A percentile compares a stretch with the other conserved stretches of the same genome.
phyloP scores from a whole-genome alignment of 2,113 vertebrate species.

The Dendrocopos noguchii region DNA sequence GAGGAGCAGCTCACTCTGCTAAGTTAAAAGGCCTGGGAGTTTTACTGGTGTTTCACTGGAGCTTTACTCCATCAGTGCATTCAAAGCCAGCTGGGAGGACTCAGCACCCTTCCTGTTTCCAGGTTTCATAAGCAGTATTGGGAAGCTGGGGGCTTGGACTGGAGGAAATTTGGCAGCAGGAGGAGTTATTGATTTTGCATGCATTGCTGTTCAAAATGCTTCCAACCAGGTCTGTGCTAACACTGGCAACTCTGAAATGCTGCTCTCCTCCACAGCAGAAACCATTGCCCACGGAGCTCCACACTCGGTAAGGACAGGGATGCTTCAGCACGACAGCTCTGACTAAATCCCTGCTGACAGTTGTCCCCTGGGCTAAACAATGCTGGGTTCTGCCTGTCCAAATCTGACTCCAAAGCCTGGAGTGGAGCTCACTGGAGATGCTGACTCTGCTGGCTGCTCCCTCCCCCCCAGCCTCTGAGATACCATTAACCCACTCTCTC shows the following conservation, averaged over 20 bases:
- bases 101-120: neutral
- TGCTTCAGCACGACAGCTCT: neutral
- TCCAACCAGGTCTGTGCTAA: neutral
- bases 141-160: neutral
- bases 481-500: neutral
- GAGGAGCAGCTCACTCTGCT: neutral
- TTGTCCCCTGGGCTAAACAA: constrained; percentile 36
- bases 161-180: neutral
- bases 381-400: neutral
- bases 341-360: constrained; percentile 43
- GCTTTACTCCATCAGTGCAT: neutral
- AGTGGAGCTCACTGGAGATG: neutral
- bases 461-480: constrained; percentile 16
- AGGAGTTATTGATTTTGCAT: neutral
- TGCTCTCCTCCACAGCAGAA: neutral
- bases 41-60: neutral
- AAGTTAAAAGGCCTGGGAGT: neutral
- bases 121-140: neutral
- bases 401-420: constrained; percentile 13
- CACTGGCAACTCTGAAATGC: neutral
- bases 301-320: neutral
- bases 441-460: constrained; percentile 40
- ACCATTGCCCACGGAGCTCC: neutral
- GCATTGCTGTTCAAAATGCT: neutral
- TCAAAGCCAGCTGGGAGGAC: neutral